Evolutionary conservation across 1,140 invertebrate genomes (phyloP).

Genomic region (Ceratina australensis): DNA sequence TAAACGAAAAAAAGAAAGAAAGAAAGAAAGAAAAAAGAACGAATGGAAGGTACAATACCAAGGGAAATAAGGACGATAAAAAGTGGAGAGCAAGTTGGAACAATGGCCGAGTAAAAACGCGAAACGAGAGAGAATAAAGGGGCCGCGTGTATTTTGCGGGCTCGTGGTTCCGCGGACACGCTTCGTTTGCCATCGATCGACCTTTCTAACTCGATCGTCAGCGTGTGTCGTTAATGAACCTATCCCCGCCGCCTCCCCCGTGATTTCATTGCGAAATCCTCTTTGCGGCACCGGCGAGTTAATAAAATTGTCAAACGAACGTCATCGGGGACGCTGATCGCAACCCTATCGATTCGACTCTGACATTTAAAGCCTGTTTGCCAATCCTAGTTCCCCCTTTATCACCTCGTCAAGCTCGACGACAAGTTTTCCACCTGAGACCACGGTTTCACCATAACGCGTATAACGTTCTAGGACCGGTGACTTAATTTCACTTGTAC

Average conservation of each 20-base stretch:
- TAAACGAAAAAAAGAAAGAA: neutral
- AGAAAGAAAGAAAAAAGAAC: neutral
- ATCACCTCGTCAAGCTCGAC: neutral
- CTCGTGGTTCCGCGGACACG: constrained; percentile 57
- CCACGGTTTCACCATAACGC: neutral
- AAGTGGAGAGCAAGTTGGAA: constrained; percentile 4
- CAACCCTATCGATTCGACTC: neutral
- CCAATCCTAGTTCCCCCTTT: neutral
- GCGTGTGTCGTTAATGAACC: constrained; percentile 55
- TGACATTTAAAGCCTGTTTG: constrained; percentile 34
- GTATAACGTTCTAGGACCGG: too few relatives aligned
- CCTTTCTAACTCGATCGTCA: constrained; percentile 58
- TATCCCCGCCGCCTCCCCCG: constrained; percentile 43
- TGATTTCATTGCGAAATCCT: constrained; percentile 40
- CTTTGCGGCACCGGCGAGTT: constrained; percentile 48
- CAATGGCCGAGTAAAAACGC: constrained; percentile 9
- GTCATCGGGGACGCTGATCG: constrained; percentile 35
- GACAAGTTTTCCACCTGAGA: neutral
- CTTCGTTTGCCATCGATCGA: constrained; percentile 54
- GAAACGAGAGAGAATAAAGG: constrained; percentile 35
- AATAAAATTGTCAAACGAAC: constrained; percentile 54
- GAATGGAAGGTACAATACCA: neutral
- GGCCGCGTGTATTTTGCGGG: constrained; percentile 36
- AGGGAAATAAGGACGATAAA: neutral
- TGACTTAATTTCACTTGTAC: too few relatives aligned